A percentile compares a stretch with the other conserved stretches of the same genome.
These are phyloP conservation scores for Drosophila dunni DNA, from an alignment of 1,140 invertebrate genomes.

Conservation along the genomic window DNA sequence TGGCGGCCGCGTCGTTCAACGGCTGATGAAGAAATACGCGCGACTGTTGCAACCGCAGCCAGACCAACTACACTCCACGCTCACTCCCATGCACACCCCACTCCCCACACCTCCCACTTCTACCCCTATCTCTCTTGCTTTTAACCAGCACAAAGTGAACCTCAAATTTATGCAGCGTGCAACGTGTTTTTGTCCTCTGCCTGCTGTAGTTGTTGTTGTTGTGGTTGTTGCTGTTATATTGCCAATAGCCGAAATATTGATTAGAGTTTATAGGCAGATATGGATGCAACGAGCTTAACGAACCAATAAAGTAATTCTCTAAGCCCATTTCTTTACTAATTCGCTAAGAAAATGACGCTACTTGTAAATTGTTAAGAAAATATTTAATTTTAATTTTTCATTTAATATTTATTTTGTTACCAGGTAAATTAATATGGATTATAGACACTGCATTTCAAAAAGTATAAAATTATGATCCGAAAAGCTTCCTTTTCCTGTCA, in stretches of 20 bases:
- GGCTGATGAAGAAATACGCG: conserved; percentile 65
- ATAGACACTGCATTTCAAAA: too few species aligned
- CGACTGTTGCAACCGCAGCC: conserved; percentile 61
- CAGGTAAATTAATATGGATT: too few species aligned
- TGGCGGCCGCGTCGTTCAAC: conserved; percentile 51
- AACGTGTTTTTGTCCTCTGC: conserved; percentile 50
- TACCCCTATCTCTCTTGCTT: too few species aligned
- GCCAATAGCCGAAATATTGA: conserved; percentile 81
- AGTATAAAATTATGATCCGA: too few species aligned
- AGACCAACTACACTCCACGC: conserved; percentile 13
- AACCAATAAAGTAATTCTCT: conserved; percentile 16
- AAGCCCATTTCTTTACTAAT: neutral
- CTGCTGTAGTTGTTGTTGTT: conserved; percentile 35
- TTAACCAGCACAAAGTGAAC: conserved; percentile 17
- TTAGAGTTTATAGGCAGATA: conserved; percentile 54
- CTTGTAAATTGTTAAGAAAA: too few species aligned
- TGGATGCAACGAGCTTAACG: conserved; percentile 15
- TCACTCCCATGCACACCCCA: too few species aligned
- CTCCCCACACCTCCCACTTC: neutral
- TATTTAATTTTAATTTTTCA: too few species aligned
- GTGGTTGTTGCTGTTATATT: conserved; percentile 44
- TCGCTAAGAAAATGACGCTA: conserved; percentile 2
- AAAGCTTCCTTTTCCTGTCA: too few species aligned
- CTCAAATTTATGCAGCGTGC: conserved; percentile 66
- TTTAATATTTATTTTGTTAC: too few species aligned